Percentiles rank a stretch among this genome's conserved stretches.
phyloP scores from a whole-genome alignment of 1,140 invertebrate genomes.

The Mizuhopecten yessoensis region DNA sequence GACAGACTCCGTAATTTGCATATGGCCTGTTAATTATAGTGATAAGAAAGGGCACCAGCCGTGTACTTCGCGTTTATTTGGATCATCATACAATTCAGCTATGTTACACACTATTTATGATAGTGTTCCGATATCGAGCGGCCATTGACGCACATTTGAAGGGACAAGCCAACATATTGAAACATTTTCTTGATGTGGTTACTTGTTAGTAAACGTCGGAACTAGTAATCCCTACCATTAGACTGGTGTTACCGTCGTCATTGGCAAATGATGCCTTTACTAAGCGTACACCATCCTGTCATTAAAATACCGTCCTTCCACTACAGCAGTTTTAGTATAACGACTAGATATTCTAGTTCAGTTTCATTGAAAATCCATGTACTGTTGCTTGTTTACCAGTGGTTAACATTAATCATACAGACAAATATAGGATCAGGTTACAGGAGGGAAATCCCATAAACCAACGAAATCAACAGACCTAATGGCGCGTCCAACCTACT shows the following conservation, averaged over 20 bases:
- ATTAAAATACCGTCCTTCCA: neutral
- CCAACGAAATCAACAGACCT: too few relatives aligned
- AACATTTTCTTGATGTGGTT: neutral
- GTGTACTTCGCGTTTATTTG: slow-evolving; percentile 9
- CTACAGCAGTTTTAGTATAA: neutral
- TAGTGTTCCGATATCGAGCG: neutral
- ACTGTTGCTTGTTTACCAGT: too few relatives aligned
- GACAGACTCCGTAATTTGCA: slow-evolving; percentile 17
- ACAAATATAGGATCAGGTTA: too few relatives aligned
- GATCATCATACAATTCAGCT: slow-evolving; percentile 38
- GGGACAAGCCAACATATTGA: neutral
- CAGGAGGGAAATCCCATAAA: too few relatives aligned
- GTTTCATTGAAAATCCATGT: too few relatives aligned
- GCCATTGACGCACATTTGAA: neutral
- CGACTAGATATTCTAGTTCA: too few relatives aligned
- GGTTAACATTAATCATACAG: too few relatives aligned
- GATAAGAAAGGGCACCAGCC: slow-evolving; percentile 12
- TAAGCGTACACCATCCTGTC: too few relatives aligned
- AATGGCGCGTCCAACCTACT: too few relatives aligned
- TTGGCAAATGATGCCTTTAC: too few relatives aligned
- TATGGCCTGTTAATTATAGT: slow-evolving; percentile 34
- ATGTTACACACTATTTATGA: slow-evolving; percentile 10
- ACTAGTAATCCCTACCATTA: neutral
- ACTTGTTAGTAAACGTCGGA: neutral
- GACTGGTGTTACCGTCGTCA: neutral